phyloP scores from a whole-genome alignment of 1,140 invertebrate genomes.

The Drosophila varians region DNA sequence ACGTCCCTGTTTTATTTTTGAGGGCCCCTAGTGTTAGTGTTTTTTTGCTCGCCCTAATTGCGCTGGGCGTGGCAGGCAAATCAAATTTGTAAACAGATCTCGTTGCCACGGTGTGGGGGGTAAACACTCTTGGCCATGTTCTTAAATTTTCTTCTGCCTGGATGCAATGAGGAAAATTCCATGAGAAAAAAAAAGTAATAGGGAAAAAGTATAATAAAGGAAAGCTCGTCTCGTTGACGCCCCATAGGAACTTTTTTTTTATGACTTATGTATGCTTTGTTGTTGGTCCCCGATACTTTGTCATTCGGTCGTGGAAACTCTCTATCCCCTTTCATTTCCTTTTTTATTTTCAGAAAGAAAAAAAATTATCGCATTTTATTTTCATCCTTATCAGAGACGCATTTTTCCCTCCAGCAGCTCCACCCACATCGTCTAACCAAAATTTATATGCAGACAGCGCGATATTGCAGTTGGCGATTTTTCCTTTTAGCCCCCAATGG shows the following conservation, averaged over 20 bases:
- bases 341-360: constrained; percentile 11
- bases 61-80: constrained; percentile 56
- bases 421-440: constrained; percentile 16
- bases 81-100: constrained; percentile 57
- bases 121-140: constrained; percentile 18
- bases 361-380: constrained; percentile 64
- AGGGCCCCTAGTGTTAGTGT: constrained; percentile 20
- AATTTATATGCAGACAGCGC: constrained; percentile 64
- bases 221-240: constrained; percentile 50
- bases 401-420: constrained; percentile 29
- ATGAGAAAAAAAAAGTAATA: neutral
- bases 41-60: constrained; percentile 46
- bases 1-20: constrained; percentile 4
- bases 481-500: neutral
- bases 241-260: constrained; percentile 45
- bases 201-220: neutral
- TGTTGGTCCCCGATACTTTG: constrained; percentile 40
- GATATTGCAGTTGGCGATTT: constrained; percentile 44
- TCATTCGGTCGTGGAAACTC: constrained; percentile 24
- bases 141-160: constrained; percentile 29
- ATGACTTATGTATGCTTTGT: constrained; percentile 46
- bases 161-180: constrained; percentile 33
- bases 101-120: constrained; percentile 24
- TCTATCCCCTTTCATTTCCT: constrained; percentile 6
- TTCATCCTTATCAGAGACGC: constrained; percentile 57